Conservation (phyloP, 2,888 invertebrate species). For the Cataglyphis albicans region DNA sequence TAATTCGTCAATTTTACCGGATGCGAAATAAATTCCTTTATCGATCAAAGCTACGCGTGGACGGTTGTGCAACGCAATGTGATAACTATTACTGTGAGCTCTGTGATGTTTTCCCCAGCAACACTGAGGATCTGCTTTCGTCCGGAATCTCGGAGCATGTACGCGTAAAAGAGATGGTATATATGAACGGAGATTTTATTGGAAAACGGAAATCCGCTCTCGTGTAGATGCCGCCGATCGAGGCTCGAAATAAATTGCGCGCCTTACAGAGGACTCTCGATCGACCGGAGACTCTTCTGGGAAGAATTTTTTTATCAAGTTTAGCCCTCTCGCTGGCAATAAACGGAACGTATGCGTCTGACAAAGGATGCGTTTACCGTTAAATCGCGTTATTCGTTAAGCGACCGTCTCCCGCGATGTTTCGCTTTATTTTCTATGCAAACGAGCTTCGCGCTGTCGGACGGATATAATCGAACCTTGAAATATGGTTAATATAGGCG, state of each 20-base stretch:
- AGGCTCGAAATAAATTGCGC: conserved; percentile 79
- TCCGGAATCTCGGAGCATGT: conserved; percentile 51
- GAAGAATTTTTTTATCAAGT: conserved; percentile 63
- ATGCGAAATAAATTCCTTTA: conserved; percentile 65
- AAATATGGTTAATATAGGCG: conserved; percentile 32
- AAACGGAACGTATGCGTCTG: conserved; percentile 49
- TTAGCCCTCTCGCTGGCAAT: conserved; percentile 2
- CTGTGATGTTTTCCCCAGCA: conserved; percentile 62
- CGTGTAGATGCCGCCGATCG: conserved; percentile 72
- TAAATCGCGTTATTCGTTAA: conserved; percentile 69
- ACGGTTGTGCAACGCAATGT: conserved; percentile 33
- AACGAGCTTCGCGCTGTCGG: conserved; percentile 67
- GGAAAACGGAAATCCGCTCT: conserved; percentile 78
- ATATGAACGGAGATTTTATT: conserved; percentile 72
- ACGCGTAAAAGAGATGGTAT: conserved; percentile 59
- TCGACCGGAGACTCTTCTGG: conserved; percentile 58
- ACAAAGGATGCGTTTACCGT: conserved; percentile 69
- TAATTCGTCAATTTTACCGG: conserved; percentile 49
- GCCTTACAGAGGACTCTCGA: conserved; percentile 74
- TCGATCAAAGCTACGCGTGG: conserved; percentile 54
- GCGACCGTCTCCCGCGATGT: conserved; percentile 60
- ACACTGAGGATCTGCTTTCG: conserved; percentile 60
- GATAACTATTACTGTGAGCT: conserved; percentile 63
- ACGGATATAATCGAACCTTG: conserved; percentile 46
- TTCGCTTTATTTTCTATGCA: conserved; percentile 80